Evolutionary conservation across 1,140 invertebrate species (phyloP).

Genomic region (Pygmarrhopalites habei): DNA sequence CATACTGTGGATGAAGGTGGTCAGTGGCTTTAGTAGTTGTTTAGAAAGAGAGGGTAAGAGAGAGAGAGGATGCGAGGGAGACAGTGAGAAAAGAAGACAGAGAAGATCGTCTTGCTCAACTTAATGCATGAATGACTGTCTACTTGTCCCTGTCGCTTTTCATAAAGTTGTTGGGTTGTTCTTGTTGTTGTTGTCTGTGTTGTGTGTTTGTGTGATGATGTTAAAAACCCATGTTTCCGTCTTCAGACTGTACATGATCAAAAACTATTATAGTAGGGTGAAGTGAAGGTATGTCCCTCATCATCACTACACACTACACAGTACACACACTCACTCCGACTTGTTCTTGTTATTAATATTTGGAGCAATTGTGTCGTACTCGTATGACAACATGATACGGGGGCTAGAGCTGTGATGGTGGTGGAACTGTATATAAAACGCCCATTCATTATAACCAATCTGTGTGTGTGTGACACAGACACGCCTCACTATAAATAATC

Average conservation of each 20-base stretch:
- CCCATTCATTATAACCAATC: conserved; percentile 33
- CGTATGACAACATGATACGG: conserved; percentile 13
- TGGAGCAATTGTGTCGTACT: conserved; percentile 9
- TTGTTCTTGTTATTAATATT: background rate
- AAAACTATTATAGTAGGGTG: no score
- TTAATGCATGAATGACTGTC: background rate
- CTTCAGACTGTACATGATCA: no score
- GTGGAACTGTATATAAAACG: conserved; percentile 23
- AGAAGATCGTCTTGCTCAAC: background rate
- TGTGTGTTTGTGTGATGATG: no score
- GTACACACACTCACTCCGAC: no score
- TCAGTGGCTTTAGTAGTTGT: background rate
- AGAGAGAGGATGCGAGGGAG: background rate
- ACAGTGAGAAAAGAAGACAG: background rate
- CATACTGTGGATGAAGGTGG: no score
- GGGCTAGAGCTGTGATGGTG: background rate
- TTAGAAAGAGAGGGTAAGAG: background rate
- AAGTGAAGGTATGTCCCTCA: no score
- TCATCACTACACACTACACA: no score
- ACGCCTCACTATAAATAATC: conserved; percentile 37
- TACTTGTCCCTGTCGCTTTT: background rate
- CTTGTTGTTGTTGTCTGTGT: background rate
- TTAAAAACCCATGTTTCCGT: no score
- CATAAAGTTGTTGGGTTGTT: background rate
- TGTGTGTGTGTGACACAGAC: conserved; percentile 22